Evolutionary conservation across 2,113 vertebrate species (phyloP).

Genomic region (Brachyistius frenatus): DNA sequence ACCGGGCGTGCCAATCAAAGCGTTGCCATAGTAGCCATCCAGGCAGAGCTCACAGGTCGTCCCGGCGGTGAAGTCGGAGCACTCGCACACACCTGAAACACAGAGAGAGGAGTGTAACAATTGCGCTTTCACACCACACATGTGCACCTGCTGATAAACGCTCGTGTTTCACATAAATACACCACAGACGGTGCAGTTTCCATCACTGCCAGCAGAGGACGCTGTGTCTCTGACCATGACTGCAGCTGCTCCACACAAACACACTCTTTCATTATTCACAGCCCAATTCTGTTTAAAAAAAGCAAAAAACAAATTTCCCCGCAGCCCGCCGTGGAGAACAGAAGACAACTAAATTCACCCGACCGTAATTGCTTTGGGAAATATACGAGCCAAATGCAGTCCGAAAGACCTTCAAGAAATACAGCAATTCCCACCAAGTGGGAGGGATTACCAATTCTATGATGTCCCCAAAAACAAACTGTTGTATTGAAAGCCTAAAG

Average conservation of each 20-base stretch:
- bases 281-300: neutral
- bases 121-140: constrained; percentile 36
- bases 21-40: constrained; percentile 90
- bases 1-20: constrained; percentile 80
- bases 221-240: constrained; percentile 72
- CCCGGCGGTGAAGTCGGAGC: constrained; percentile 89
- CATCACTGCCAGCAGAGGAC: constrained; percentile 76
- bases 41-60: constrained; percentile 89
- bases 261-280: constrained; percentile 1
- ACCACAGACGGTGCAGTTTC: constrained; percentile 14
- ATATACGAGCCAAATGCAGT: constrained; percentile 70
- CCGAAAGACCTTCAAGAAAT: constrained; percentile 76
- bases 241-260: constrained; percentile 2
- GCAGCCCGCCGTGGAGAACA: constrained; percentile 56
- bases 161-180: constrained; percentile 9
- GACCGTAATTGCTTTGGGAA: constrained; percentile 82
- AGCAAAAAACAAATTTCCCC: constrained; percentile 36
- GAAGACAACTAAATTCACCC: constrained; percentile 76
- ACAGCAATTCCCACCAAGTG: constrained; percentile 69
- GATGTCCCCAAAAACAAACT: constrained; percentile 67
- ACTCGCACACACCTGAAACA: constrained; percentile 88
- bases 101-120: constrained; percentile 29
- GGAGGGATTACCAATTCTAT: constrained; percentile 77
- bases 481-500: constrained; percentile 54
- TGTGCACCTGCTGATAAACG: constrained; percentile 31